phyloP scores from a whole-genome alignment of 1,140 invertebrate species.

The Drosophila mayri region DNA sequence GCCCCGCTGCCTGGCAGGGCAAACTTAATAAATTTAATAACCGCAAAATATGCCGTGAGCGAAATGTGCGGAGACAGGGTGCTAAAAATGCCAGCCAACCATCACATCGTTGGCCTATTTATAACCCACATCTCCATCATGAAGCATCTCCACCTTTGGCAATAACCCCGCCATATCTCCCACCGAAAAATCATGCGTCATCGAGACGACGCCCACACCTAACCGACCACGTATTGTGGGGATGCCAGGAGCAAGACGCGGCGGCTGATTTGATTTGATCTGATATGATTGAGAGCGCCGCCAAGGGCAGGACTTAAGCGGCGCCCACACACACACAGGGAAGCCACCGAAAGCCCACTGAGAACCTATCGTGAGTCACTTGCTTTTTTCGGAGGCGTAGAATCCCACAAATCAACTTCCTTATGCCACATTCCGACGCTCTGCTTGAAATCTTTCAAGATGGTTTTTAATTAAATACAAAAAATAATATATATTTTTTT shows the following conservation, averaged over 20 bases:
- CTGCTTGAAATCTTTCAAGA: too few relatives aligned
- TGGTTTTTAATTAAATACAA: not conserved
- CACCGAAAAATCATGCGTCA: conserved; percentile 56
- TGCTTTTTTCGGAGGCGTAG: not conserved
- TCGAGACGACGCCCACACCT: conserved; percentile 40
- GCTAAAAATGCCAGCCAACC: conserved; percentile 59
- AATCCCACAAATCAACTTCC: not conserved
- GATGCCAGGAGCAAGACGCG: conserved; percentile 39
- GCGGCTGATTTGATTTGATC: conserved; percentile 67
- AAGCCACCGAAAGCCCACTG: conserved; percentile 11
- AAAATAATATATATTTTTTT: not conserved
- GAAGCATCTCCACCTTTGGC: conserved; percentile 13
- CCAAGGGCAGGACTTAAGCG: conserved; percentile 40
- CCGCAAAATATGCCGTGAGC: conserved; percentile 54
- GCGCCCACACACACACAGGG: conserved; percentile 31
- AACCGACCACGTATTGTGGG: conserved; percentile 27
- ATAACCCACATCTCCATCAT: conserved; percentile 47
- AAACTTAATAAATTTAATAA: conserved; percentile 71
- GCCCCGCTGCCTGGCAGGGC: conserved; percentile 10
- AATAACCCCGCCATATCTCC: not conserved
- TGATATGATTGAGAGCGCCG: conserved; percentile 55
- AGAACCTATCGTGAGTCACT: conserved; percentile 35
- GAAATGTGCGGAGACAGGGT: conserved; percentile 26
- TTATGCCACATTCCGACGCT: not conserved
- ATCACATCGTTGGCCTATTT: conserved; percentile 56